Percentiles rank a stretch among this genome's conserved stretches.
Evolutionary conservation across 2,797 vertebrate species (phyloP).

Genomic region (Coilia nasus): DNA sequence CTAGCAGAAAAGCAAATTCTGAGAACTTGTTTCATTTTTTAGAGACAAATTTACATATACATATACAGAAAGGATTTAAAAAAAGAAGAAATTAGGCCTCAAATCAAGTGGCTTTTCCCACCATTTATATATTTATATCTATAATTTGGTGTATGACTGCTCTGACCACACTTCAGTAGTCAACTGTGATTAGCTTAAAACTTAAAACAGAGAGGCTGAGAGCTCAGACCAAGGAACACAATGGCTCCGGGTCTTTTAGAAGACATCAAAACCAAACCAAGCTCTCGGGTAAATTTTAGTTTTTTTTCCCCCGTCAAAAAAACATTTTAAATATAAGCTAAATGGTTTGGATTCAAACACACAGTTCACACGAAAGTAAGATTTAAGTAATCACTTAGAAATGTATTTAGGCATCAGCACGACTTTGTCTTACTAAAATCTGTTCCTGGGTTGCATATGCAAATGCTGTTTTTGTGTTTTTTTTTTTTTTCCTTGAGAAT

Average conservation of each 20-base stretch:
- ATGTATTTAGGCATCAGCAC: constrained; percentile 29
- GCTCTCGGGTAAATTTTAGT: not conserved
- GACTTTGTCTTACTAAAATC: constrained; percentile 38
- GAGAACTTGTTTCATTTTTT: not conserved
- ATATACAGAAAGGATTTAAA: not conserved
- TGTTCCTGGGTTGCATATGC: constrained; percentile 45
- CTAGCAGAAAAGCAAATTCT: not conserved
- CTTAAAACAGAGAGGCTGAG: not conserved
- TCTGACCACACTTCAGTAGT: not conserved
- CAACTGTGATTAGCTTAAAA: not conserved
- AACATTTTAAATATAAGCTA: constrained; percentile 9
- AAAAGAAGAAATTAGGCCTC: not conserved
- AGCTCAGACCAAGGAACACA: not conserved
- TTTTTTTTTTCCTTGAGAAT: constrained; percentile 49
- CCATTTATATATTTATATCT: not conserved
- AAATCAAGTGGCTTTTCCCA: not conserved
- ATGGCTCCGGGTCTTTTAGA: not conserved
- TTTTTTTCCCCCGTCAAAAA: not conserved
- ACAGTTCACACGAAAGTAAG: constrained; percentile 23
- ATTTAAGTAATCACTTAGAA: constrained; percentile 31
- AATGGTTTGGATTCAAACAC: constrained; percentile 23
- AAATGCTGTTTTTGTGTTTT: constrained; percentile 53
- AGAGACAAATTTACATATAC: not conserved
- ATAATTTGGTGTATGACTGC: not conserved
- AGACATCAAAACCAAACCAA: not conserved